Evolutionary conservation across 1,140 invertebrate genomes (phyloP).

Genomic region (Papilio polyxenes): DNA sequence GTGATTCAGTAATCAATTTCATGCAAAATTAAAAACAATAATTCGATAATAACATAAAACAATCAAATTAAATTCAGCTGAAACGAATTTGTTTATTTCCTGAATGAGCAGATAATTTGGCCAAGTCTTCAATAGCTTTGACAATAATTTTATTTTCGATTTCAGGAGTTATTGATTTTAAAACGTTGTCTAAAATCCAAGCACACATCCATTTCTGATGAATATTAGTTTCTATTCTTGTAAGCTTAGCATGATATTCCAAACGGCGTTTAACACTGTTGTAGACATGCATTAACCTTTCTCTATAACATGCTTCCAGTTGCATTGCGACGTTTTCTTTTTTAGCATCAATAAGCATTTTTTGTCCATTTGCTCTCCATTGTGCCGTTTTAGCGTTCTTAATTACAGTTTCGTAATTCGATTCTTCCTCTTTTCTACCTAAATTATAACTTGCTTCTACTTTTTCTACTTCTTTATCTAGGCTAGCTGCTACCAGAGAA

Average conservation of each 20-base stretch:
- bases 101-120: conserved; percentile 45
- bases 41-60: neutral
- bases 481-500: conserved; percentile 79
- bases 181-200: conserved; percentile 69
- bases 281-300: conserved; percentile 70
- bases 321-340: conserved; percentile 94
- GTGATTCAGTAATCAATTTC: neutral
- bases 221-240: conserved; percentile 54
- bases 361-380: conserved; percentile 88
- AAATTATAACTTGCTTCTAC: conserved; percentile 53
- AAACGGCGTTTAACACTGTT: conserved; percentile 56
- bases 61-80: neutral
- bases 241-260: conserved; percentile 65
- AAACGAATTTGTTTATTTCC: conserved; percentile 38
- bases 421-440: conserved; percentile 51
- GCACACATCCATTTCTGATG: conserved; percentile 73
- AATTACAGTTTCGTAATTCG: conserved; percentile 80
- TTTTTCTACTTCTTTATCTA: conserved; percentile 88
- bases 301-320: conserved; percentile 93
- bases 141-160: conserved; percentile 60
- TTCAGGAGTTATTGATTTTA: conserved; percentile 66
- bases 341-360: conserved; percentile 90
- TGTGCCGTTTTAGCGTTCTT: conserved; percentile 86
- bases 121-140: conserved; percentile 61
- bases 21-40: conserved; percentile 7